These are phyloP conservation scores for Ischnus inquisitorius DNA, from an alignment of 2,888 invertebrate species.

Conservation along the genomic window DNA sequence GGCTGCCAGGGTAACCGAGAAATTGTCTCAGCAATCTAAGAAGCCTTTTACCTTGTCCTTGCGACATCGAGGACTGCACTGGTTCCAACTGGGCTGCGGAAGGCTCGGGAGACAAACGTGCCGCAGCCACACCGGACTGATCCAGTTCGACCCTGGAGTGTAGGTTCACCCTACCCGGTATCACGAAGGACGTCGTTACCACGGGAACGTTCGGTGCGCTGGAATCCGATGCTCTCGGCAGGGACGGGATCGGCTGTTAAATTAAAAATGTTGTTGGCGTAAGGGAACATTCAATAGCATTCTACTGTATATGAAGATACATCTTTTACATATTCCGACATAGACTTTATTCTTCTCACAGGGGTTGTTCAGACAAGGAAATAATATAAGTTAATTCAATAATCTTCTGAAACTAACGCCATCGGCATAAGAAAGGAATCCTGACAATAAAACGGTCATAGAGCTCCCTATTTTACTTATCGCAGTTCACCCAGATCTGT, in stretches of 20 bases:
- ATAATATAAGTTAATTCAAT: too few relatives aligned
- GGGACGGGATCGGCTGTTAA: slow-evolving; percentile 15
- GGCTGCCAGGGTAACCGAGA: background rate
- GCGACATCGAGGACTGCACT: slow-evolving; percentile 43
- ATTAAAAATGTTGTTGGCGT: background rate
- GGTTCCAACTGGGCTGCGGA: background rate
- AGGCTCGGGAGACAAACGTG: slow-evolving; percentile 40
- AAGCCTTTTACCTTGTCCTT: slow-evolving; percentile 51
- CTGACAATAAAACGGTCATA: too few relatives aligned
- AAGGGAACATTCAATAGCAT: background rate
- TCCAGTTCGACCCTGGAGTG: slow-evolving; percentile 66
- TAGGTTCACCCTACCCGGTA: slow-evolving; percentile 66
- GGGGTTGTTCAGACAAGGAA: too few relatives aligned
- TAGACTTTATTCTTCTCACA: too few relatives aligned
- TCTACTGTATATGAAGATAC: background rate
- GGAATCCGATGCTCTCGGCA: slow-evolving; percentile 24
- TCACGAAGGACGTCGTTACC: slow-evolving; percentile 65
- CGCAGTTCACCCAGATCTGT: too few relatives aligned
- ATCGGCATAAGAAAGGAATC: too few relatives aligned
- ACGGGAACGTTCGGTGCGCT: slow-evolving; percentile 56
- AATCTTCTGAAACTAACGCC: too few relatives aligned
- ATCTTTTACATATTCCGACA: too few relatives aligned
- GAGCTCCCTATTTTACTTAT: too few relatives aligned
- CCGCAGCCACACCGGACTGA: slow-evolving; percentile 42
- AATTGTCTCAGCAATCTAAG: slow-evolving; percentile 3